Evolutionary conservation across 2,113 vertebrate genomes (phyloP), one percentile per base, ranked within the genome.

Genomic region (Sceloporus tristichus): DNA sequence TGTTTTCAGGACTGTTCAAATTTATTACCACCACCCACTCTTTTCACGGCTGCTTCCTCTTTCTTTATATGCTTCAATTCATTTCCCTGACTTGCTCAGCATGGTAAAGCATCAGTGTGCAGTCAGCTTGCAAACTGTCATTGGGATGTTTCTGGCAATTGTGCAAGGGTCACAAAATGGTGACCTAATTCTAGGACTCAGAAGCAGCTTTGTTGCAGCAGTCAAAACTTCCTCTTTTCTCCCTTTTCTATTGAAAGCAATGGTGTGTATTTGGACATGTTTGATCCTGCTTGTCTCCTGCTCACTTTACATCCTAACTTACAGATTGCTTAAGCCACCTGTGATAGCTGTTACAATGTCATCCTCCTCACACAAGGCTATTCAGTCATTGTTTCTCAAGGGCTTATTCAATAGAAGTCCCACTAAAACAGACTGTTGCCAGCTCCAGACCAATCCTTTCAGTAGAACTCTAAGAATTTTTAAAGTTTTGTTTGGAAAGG

Each of bases 21-120:
- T 66, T 82, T 34, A 84, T 14, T 48, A 56, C 29, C 5, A 27
- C 27, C 68, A 74, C 18, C 34, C 73, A 18, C 29, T 53, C 80
- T 87, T 73, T 81, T 79, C 38, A 21, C 40, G 40, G 34, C 9
- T 79, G 1, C 2, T 89, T 91, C 87, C 14, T 87, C 62, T 91
- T 82, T 77, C 16, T 14, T 85, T 54, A 10, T 27, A 38, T 75
- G 11, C 18, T 86, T 75, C 13, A 81, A 14, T 62, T 89, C 71
- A 23, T 66, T 90, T 89, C 79, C 70, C 29, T 86, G 42, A 75
- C 54, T 38, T 53, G 29, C n/a, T 74, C 21, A 25, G 27, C n/a
- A 9, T 82, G 80, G 13, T 38, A 75, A 84, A 80, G 13, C 81
- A 16, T 88, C 10, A 79, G 5, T 7, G 0, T 29, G 76, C 85